These are phyloP conservation scores for Willisornis vidua DNA, from an alignment of 2,113 vertebrate genomes.

Conservation along the genomic window DNA sequence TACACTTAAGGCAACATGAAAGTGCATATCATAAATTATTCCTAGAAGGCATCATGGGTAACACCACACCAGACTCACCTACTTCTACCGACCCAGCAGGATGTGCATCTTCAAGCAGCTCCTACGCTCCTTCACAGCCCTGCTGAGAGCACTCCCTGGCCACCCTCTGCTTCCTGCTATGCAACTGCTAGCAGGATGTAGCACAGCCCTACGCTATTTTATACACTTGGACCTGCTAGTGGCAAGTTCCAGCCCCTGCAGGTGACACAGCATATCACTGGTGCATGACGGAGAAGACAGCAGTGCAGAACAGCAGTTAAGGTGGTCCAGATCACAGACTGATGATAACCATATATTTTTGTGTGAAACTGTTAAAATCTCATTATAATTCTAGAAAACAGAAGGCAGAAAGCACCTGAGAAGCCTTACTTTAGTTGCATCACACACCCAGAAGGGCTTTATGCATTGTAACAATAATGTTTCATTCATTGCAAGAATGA, in stretches of 20 bases:
- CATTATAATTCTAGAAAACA: neutral
- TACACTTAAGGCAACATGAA: neutral
- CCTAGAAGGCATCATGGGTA: neutral
- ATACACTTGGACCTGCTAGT: neutral
- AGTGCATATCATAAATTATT: neutral
- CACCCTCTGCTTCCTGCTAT: neutral
- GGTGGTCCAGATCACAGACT: neutral
- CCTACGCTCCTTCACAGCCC: too few relatives aligned
- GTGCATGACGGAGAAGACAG: neutral
- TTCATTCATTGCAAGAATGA: neutral
- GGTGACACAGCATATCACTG: accelerated
- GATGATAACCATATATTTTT: neutral
- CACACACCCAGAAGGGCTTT: neutral
- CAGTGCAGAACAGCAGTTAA: accelerated
- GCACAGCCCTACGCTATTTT: neutral
- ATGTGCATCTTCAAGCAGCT: neutral
- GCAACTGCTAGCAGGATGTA: accelerated
- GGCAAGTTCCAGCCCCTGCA: accelerated
- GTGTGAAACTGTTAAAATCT: neutral
- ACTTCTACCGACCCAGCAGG: neutral
- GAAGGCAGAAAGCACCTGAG: neutral
- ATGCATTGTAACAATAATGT: neutral
- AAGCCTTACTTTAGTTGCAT: neutral
- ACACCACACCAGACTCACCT: neutral
- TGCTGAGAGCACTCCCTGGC: accelerated